A percentile compares a stretch with the other conserved stretches of the same genome.
Evolutionary conservation across 2,113 vertebrate genomes (phyloP).

Genomic region (Daboia siamensis): DNA sequence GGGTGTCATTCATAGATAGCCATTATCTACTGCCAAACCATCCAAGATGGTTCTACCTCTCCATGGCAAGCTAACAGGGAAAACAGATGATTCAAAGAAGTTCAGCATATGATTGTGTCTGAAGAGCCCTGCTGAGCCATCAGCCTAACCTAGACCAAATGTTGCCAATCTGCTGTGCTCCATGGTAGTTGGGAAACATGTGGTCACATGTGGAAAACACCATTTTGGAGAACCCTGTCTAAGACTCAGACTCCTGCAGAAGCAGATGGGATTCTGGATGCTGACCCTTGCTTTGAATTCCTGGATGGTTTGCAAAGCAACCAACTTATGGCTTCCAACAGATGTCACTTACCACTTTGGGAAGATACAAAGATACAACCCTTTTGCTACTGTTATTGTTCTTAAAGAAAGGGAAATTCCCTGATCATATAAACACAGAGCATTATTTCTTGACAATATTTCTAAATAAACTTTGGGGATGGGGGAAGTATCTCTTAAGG

Average conservation of each 20-base stretch:
- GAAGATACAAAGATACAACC: neutral
- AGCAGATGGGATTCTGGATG: neutral
- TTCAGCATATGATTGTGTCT: neutral
- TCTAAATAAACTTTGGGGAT: neutral
- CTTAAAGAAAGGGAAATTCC: neutral
- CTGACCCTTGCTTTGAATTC: too few species aligned
- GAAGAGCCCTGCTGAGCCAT: neutral
- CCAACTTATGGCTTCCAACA: neutral
- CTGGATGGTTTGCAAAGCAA: neutral
- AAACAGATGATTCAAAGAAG: neutral
- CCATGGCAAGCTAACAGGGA: neutral
- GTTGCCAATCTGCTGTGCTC: neutral
- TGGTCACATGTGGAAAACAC: neutral
- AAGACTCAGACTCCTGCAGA: neutral
- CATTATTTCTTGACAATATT: neutral
- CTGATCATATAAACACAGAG: neutral
- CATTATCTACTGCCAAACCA: neutral
- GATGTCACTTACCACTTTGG: neutral
- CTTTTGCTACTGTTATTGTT: neutral
- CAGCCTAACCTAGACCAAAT: neutral
- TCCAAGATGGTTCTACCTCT: neutral
- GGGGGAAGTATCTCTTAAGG: neutral
- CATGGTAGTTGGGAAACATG: neutral
- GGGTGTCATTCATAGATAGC: neutral
- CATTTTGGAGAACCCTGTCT: neutral